Conservation (phyloP, 2,113 vertebrate species). For the Lutjanus erythropterus region DNA sequence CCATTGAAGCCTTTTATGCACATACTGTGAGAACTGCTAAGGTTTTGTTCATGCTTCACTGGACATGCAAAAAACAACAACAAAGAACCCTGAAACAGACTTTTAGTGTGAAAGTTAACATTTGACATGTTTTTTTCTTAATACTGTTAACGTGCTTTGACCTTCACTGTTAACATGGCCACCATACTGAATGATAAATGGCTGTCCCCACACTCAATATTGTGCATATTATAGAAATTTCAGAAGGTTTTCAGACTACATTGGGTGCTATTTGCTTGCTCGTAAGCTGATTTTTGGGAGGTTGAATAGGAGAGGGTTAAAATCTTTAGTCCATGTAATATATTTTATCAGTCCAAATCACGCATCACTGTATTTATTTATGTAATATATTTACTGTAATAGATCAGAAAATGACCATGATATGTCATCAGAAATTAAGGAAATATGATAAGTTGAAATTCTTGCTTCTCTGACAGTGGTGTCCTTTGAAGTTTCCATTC, state of each 20-base stretch:
- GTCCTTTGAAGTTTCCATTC: too few relatives aligned
- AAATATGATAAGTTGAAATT: too few relatives aligned
- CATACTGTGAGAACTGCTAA: neutral
- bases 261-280: slow-evolving; percentile 13
- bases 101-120: neutral
- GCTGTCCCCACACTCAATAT: neutral
- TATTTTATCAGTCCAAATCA: too few relatives aligned
- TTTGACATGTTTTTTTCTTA: neutral
- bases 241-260: neutral
- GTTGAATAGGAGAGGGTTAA: neutral
- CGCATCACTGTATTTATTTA: too few relatives aligned
- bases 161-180: slow-evolving; percentile 7
- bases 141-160: neutral
- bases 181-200: slow-evolving; percentile 8
- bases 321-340: neutral
- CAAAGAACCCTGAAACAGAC: neutral
- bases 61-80: neutral
- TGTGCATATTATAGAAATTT: neutral
- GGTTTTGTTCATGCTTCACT: neutral
- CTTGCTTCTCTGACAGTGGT: too few relatives aligned
- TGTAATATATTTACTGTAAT: too few relatives aligned
- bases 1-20: neutral
- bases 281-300: neutral
- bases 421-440: too few relatives aligned
- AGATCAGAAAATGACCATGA: too few relatives aligned